Base-by-base conservation (phyloP, 1,140 invertebrate genomes). In the Coelopa frigida region DNA sequence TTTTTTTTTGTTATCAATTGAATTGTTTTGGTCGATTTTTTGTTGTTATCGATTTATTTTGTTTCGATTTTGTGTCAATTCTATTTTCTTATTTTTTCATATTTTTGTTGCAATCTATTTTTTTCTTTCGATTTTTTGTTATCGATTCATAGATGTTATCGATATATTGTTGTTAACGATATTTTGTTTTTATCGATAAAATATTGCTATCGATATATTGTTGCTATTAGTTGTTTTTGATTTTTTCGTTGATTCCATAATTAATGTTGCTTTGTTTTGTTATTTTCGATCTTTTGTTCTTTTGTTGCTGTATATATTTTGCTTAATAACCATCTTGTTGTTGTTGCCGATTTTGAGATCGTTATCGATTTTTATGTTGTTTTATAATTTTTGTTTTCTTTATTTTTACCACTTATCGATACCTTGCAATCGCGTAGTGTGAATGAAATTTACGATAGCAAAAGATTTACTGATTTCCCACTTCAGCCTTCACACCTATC, bases 1-100 rank as follows among this genome's bases (percentile, higher is more conserved):
- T 42, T 42, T 42, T 17, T 27, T 42, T 42, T 42, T 42, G 22
- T 42, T 42, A 42, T 42, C 29, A 42, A 42, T 31, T 29, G 29
- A 42, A 26, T 31, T 42, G 40, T 42, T 42, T 26, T 42, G 21
- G 22, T 42, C 31, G 26, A 31, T 23, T 26, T 27, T 14, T 41
- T 41, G 39, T 27, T 42, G 40, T 42, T 42, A 11, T 41, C 23
- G 23, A 22, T 38, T 38, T 29, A 7, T 31, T 42, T 42, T n/a
- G n/a, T n/a, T 31, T 42, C 21, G 14, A 21, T 42, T 21, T 27
- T 5, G 29, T 31, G 5, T 31, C 14, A 18, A 20, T 29, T 42
- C 21, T 14, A 29, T 15, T 26, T 42, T 7, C 29, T 23, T 27
- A 18, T 27, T 22, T 41, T 27, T 27, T 18, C 27, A 41, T 41